Percentiles rank a stretch among this genome's conserved stretches.
Conservation (phyloP, 2,113 vertebrate genomes). For the Agapornis roseicollis region DNA sequence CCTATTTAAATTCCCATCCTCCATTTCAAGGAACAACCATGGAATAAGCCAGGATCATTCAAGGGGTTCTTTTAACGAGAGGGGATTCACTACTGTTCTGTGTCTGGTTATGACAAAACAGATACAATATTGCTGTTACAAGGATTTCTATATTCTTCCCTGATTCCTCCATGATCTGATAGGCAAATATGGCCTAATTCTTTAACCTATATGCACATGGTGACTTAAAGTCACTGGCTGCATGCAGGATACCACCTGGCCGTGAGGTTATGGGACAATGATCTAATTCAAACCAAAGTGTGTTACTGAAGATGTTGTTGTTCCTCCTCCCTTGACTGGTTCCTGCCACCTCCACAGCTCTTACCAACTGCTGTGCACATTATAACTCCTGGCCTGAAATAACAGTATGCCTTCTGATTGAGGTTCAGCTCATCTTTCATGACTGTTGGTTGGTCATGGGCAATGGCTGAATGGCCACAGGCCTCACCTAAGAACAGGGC, state of each 20-base stretch:
- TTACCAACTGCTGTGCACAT: neutral
- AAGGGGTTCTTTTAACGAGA: neutral
- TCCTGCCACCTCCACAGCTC: neutral
- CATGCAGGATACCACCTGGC: neutral
- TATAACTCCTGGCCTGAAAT: neutral
- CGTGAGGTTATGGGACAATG: neutral
- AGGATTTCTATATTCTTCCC: neutral
- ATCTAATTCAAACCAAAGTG: neutral
- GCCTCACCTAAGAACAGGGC: neutral
- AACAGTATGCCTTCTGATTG: neutral
- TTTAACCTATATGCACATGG: neutral
- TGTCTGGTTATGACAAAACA: neutral
- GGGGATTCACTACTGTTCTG: neutral
- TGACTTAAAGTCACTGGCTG: neutral
- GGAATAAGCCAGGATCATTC: neutral
- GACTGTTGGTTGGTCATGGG: accelerated
- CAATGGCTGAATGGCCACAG: neutral
- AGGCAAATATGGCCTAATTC: neutral
- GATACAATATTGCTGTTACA: neutral
- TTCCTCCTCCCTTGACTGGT: accelerated
- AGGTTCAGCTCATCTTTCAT: neutral
- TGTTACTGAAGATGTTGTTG: neutral
- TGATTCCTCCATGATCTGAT: neutral
- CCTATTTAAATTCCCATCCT: neutral
- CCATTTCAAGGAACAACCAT: neutral